phyloP scores from a whole-genome alignment of 2,113 vertebrate species.

The Limanda limanda region DNA sequence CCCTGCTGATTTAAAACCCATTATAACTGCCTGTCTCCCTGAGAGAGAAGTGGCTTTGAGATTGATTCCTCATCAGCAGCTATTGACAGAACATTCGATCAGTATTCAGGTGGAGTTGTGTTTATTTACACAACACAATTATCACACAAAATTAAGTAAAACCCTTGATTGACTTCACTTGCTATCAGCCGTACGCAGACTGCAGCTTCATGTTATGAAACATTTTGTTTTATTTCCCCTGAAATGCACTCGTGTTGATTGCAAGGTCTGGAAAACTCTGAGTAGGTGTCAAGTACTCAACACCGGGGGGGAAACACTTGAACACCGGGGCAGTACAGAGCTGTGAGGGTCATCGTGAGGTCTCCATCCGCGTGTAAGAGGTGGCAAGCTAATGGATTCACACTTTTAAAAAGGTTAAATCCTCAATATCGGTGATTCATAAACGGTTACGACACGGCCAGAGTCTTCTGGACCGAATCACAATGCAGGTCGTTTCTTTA shows the following conservation, averaged over 20 bases:
- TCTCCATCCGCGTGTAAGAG: neutral
- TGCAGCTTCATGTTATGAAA: no score
- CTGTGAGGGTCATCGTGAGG: neutral
- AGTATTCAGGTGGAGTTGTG: no score
- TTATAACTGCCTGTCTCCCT: no score
- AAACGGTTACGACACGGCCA: no score
- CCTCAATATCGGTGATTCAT: no score
- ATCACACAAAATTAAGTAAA: neutral
- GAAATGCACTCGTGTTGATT: no score
- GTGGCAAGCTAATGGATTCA: neutral
- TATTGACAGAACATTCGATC: neutral
- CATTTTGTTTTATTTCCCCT: no score
- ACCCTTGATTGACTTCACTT: neutral
- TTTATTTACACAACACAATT: neutral
- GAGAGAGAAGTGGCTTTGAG: neutral
- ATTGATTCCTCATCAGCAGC: neutral
- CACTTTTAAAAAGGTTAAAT: neutral
- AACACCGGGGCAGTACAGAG: neutral
- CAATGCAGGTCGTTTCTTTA: no score
- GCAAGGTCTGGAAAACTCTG: neutral
- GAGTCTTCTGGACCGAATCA: no score
- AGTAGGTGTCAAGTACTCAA: neutral
- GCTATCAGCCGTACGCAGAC: neutral
- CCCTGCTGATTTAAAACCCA: no score
- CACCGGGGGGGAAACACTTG: neutral